phyloP scores from a whole-genome alignment of 2,113 vertebrate species.

The Pangasianodon gigas region DNA sequence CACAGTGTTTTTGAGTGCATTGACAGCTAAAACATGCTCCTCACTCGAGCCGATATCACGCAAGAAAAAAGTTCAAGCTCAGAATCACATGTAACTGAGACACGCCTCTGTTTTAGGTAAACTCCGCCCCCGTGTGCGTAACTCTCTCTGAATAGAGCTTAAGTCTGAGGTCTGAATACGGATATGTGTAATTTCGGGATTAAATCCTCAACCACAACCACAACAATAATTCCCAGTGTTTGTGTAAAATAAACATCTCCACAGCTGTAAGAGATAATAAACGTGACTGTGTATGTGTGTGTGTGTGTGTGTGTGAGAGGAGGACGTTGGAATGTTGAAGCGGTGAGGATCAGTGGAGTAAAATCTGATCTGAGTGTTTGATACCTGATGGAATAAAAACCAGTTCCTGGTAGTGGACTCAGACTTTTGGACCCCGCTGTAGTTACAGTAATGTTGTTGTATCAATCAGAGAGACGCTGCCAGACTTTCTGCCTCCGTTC shows the following conservation, averaged over 20 bases:
- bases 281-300: background rate
- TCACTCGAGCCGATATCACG: too few species aligned
- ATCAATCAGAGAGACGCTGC: constrained; percentile 37
- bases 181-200: background rate
- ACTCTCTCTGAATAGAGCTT: background rate
- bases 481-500: constrained; percentile 34
- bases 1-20: background rate
- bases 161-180: background rate
- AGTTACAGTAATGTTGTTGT: constrained; percentile 27
- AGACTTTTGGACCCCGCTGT: constrained; percentile 32
- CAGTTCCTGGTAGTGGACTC: constrained; percentile 33
- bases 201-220: background rate
- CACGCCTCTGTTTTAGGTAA: background rate
- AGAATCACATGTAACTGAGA: background rate
- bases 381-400: constrained; percentile 32
- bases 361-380: constrained; percentile 18
- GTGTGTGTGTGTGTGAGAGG: background rate
- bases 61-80: background rate
- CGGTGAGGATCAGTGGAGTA: background rate
- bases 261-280: background rate
- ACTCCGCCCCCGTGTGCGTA: background rate
- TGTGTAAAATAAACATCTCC: background rate
- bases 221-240: background rate
- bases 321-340: background rate
- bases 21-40: background rate